phyloP scores from a whole-genome alignment of 2,888 invertebrate genomes.

The Patella ulyssiponensis region DNA sequence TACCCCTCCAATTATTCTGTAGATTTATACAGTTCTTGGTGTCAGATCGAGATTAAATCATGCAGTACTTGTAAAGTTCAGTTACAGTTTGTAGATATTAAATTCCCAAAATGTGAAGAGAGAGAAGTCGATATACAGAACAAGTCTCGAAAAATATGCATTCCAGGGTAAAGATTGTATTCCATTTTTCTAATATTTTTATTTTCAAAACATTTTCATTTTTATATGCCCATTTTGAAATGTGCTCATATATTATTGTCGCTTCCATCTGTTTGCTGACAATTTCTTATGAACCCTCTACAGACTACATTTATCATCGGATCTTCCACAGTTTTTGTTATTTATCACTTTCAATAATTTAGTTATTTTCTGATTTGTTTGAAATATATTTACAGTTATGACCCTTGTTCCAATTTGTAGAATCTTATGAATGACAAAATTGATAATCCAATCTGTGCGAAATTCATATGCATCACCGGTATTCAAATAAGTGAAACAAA shows the following conservation, averaged over 20 bases:
- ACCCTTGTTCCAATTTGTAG: neutral
- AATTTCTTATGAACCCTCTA: neutral
- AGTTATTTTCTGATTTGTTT: neutral
- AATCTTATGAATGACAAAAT: too few relatives aligned
- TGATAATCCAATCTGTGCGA: too few relatives aligned
- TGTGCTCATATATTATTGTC: neutral
- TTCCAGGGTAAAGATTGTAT: constrained; percentile 50
- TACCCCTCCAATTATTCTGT: constrained; percentile 53
- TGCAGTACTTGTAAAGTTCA: constrained; percentile 62
- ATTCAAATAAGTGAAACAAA: too few relatives aligned
- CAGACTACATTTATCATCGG: neutral
- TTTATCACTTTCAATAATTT: neutral
- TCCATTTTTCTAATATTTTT: neutral
- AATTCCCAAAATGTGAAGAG: constrained; percentile 51
- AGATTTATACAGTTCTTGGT: constrained; percentile 49
- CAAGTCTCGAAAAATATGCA: constrained; percentile 37
- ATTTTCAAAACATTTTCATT: neutral
- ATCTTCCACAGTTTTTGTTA: neutral
- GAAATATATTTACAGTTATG: constrained; percentile 4
- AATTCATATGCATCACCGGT: too few relatives aligned
- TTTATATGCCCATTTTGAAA: neutral
- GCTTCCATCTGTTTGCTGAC: neutral
- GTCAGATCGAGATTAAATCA: constrained; percentile 58
- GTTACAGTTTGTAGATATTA: constrained; percentile 50
- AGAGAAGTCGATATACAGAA: neutral